Conservation (phyloP, 1,140 invertebrate species). For the Oedothorax gibbosus region DNA sequence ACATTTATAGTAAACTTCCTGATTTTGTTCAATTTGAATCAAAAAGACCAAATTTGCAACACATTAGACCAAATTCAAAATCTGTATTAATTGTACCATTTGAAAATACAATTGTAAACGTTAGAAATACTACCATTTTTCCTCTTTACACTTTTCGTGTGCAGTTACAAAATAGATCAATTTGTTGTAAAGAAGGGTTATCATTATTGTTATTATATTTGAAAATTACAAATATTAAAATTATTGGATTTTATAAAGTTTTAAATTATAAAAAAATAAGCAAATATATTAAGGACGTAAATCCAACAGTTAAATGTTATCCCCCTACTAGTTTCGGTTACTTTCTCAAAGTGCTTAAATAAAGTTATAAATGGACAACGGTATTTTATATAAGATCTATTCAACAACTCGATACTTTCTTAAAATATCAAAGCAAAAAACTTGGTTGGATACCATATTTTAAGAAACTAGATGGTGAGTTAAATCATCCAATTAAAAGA, state of each 20-base stretch:
- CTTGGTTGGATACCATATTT: background rate
- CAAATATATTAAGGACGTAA: background rate
- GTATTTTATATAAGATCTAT: background rate
- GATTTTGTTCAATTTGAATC: slow-evolving; percentile 8
- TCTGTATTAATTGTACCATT: slow-evolving; percentile 15
- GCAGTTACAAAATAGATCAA: background rate
- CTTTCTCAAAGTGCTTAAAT: slow-evolving; percentile 12
- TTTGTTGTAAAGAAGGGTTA: slow-evolving; percentile 8
- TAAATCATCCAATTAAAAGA: no score
- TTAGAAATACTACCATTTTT: background rate
- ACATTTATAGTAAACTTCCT: background rate
- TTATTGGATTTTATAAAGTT: slow-evolving; percentile 22
- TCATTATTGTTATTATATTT: background rate
- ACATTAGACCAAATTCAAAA: background rate
- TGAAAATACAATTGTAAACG: background rate
- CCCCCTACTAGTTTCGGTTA: background rate
- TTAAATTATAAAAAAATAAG: background rate
- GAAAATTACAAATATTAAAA: slow-evolving; percentile 6
- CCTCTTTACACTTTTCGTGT: background rate
- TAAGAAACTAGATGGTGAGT: no score
- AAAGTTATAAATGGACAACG: slow-evolving; percentile 21
- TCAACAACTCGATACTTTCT: slow-evolving; percentile 5
- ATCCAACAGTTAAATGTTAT: slow-evolving; percentile 11
- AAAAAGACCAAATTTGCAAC: background rate
- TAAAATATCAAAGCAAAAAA: background rate